These are phyloP conservation scores for Chionoecetes opilio DNA, from an alignment of 1,140 invertebrate genomes.

Conservation along the genomic window DNA sequence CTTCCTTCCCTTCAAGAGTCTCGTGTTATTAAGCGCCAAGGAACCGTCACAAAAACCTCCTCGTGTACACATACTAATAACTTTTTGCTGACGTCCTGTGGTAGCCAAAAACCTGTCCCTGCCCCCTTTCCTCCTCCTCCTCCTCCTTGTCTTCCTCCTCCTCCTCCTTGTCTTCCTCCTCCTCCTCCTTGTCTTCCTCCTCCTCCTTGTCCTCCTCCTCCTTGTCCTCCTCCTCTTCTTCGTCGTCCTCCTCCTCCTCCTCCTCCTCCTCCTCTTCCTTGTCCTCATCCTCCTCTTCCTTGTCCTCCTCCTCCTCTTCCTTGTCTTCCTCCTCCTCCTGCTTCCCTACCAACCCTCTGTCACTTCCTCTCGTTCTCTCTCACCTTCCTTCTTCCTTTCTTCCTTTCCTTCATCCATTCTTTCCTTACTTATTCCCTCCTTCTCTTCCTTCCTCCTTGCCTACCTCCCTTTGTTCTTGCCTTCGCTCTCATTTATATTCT, in stretches of 20 bases:
- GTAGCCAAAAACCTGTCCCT: neutral
- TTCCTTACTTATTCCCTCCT: too few species aligned
- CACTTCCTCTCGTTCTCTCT: too few species aligned
- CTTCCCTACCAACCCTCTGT: too few species aligned
- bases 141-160: neutral
- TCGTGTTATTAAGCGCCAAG: neutral
- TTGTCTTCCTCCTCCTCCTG: too few species aligned
- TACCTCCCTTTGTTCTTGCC: too few species aligned
- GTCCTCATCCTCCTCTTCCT: too few species aligned
- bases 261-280: too few species aligned
- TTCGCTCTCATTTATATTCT: neutral
- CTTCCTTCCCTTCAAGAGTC: neutral
- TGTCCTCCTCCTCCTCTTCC: too few species aligned
- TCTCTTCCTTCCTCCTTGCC: too few species aligned
- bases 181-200: neutral
- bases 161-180: neutral
- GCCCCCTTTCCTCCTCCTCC: too few species aligned
- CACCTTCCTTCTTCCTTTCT: too few species aligned
- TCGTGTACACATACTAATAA: neutral
- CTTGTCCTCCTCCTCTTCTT: neutral
- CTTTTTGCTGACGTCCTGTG: constrained; percentile 12
- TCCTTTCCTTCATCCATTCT: too few species aligned
- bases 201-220: neutral
- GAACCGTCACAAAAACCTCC: neutral
- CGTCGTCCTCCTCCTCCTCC: neutral